Evolutionary conservation across 2,888 invertebrate genomes (phyloP), one percentile per base, ranked within the genome.

Genomic region (Epinotia ramella): DNA sequence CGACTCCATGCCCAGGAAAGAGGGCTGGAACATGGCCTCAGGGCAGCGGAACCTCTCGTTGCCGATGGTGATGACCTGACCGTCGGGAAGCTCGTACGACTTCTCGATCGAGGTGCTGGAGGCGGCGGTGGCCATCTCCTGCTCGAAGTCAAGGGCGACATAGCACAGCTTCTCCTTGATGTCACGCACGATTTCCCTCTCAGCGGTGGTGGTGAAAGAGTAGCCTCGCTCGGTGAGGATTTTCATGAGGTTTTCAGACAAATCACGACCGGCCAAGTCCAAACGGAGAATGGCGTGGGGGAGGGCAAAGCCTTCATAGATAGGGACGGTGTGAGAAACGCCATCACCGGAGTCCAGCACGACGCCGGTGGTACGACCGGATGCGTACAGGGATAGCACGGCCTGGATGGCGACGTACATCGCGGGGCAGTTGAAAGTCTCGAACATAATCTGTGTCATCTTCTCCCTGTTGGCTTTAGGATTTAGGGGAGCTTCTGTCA

Each of bases 401-500:
- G 98, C 98, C 95, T 98, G 98, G 95, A 98, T 98, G 90, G 97
- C 97, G 77, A 98, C 98, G 93, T 98, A 98, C 97, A 98, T 97
- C 84, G 98, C 98, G 76, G 98, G 98, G 83, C 97, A 97, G 95
- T 97, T 97, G 96, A 98, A 97, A 85, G 97, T 98, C 94, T 98
- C 98, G 92, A 98, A 98, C 97, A 98, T 97, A 91, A 98, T 98
- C 95, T 97, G 97, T 79, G 98, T 98, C 98, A 98, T 98, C 96
- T 98, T 98, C 92, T 98, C 98, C 84, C 98, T 96, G 95, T 98
- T 98, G 82, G 98, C 98, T 94, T 98, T 98, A 83, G 98, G 98
- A 95, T 98, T 98, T 85, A 98, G 96, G 78, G 98, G 98, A 80
- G 98, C 98, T 94, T 98, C 98, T 79, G 98, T 98, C 84, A 98